Evolutionary conservation across 2,888 invertebrate genomes (phyloP), one percentile per base, ranked within the genome.

Genomic region (Leptarthrus brevirostris): DNA sequence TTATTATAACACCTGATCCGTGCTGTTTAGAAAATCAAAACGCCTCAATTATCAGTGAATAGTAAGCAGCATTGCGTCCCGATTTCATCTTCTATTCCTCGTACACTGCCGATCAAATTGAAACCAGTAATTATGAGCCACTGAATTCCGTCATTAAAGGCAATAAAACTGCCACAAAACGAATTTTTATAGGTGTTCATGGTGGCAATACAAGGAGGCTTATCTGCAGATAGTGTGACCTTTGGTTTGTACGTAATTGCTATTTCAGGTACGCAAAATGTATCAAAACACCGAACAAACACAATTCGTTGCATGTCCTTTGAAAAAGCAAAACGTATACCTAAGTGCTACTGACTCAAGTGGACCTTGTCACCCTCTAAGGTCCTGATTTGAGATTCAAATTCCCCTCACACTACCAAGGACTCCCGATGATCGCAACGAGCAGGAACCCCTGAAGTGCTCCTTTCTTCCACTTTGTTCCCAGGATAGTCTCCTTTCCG

Each of bases 1-100:
- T 72, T 47, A 72, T 72, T 72, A 72, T 72, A 56, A 72, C 72
- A 72, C 72, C 72, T 72, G 72, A 72, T 72, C 72, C 72, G 56
- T 47, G 56, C 44, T 56, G 40, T 56, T 72, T 54, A 56, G 30
- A 72, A 72, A 72, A 56, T 56, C 56, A 72, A 58, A 72, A 72
- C 72, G 47, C 72, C 72, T 72, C 56, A 72, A 72, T 72, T 72
- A 72, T 72, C 72, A 72, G 54, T 56, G 72, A 72, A 72, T 72
- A 72, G 56, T 44, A 56, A 72, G 52, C 69, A 69, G 69, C 16
- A 34, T 20, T 24, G 49, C 52, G 30, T 49, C 49, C 20, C 34
- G 69, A 69, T 34, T 69, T 34, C 69, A 69, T 49, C 69, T 49
- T 49, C 49, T 34, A 52, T 52, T 69, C 47, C 44, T 40, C 47